Conservation (phyloP, 2,113 vertebrate species). For the Paratilapia polleni region DNA sequence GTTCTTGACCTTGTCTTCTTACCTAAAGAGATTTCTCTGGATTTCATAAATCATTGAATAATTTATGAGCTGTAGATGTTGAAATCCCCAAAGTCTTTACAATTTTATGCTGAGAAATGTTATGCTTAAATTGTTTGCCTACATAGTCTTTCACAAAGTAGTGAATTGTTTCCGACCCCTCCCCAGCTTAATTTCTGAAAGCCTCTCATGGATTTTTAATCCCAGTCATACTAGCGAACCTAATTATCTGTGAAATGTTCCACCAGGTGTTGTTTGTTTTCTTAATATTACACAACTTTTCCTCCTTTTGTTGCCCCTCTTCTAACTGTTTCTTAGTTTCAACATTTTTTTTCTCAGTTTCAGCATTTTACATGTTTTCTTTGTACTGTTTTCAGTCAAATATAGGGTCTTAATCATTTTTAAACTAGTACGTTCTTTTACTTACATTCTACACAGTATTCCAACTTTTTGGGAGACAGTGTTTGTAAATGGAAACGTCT, state of each 20-base stretch:
- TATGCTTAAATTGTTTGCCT: not conserved
- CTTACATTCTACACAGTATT: not conserved
- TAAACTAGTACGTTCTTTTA: not conserved
- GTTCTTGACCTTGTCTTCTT: not conserved
- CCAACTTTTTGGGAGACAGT: not conserved
- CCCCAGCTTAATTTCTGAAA: not conserved
- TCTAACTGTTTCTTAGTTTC: not conserved
- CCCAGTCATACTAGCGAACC: not conserved
- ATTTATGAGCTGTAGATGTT: not conserved
- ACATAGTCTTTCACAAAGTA: not conserved
- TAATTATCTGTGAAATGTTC: not conserved
- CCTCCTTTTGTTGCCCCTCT: not conserved
- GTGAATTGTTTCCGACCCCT: not conserved
- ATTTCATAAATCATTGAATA: not conserved
- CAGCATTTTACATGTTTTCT: not conserved
- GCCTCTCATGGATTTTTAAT: not conserved
- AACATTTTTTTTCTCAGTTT: not conserved
- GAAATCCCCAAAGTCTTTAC: not conserved
- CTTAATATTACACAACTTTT: not conserved
- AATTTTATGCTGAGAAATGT: not conserved
- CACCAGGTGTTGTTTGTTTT: not conserved
- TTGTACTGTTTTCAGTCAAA: not conserved
- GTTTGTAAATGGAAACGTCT: not conserved
- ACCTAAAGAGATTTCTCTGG: not conserved
- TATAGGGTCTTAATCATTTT: not conserved